A percentile compares a stretch with the other conserved stretches of the same genome.
Evolutionary conservation across 2,113 vertebrate genomes (phyloP).

Genomic region (Pitta sordida): DNA sequence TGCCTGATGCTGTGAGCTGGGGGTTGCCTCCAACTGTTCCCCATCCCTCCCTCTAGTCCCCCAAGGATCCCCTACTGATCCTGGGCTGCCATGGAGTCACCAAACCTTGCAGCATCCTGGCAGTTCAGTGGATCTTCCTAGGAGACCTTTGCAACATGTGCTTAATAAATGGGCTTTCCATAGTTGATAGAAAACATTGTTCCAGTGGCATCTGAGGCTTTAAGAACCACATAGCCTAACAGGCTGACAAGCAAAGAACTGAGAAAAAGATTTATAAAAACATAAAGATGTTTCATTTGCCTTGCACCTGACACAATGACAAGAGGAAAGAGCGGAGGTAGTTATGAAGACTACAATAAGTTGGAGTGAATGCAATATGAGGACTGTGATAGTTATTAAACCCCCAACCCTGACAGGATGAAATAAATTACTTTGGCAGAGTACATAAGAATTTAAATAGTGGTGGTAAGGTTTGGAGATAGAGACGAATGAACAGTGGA

Average conservation of each 20-base stretch:
- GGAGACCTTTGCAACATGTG: fast-evolving
- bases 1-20: not conserved
- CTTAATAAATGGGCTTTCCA: not conserved
- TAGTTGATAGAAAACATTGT: not conserved
- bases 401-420: fast-evolving
- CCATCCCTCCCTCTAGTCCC: not conserved
- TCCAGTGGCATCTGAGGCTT: not conserved
- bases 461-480: not conserved
- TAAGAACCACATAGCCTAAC: not conserved
- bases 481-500: not conserved
- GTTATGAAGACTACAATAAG: not conserved
- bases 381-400: not conserved
- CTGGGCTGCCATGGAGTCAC: not conserved
- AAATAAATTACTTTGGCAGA: not conserved
- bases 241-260: not conserved
- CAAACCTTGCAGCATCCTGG: not conserved
- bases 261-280: not conserved
- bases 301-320: not conserved
- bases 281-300: not conserved
- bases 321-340: not conserved
- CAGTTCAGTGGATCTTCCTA: not conserved
- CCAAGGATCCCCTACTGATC: not conserved
- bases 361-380: not conserved
- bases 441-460: not conserved
- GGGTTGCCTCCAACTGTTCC: not conserved